phyloP scores from a whole-genome alignment of 2,888 invertebrate species.

The Hyposoter dolosus region DNA sequence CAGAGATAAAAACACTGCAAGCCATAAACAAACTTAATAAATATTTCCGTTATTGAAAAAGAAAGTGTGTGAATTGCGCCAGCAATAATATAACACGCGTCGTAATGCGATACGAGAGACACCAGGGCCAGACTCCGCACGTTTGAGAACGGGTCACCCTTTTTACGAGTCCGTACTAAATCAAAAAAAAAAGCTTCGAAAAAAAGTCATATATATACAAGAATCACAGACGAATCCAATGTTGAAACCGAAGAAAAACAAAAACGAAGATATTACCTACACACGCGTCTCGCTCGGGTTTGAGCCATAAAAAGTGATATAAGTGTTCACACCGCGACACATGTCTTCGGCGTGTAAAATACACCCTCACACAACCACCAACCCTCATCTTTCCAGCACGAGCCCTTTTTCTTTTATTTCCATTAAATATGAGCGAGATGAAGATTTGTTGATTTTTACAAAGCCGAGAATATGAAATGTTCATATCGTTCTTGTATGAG shows the following conservation, averaged over 20 bases:
- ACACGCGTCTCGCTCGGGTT: constrained; percentile 61
- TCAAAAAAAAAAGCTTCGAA: constrained; percentile 76
- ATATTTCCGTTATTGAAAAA: constrained; percentile 41
- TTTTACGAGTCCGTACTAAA: constrained; percentile 83
- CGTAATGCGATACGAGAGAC: constrained; percentile 52
- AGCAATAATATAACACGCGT: constrained; percentile 26
- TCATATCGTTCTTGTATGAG: constrained; percentile 15
- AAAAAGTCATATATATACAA: constrained; percentile 32
- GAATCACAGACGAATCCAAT: constrained; percentile 43
- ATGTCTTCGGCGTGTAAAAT: constrained; percentile 81
- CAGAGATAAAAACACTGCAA: constrained; percentile 1
- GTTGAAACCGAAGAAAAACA: constrained; percentile 50
- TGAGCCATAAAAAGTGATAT: constrained; percentile 84
- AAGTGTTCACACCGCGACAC: constrained; percentile 82
- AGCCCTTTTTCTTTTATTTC: constrained; percentile 56
- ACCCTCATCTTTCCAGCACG: constrained; percentile 32
- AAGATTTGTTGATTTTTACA: constrained; percentile 83
- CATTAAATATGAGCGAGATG: constrained; percentile 74
- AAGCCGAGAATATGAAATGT: constrained; percentile 17
- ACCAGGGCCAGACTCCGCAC: constrained; percentile 19
- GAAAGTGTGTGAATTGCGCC: constrained; percentile 35
- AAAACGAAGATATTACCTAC: constrained; percentile 69
- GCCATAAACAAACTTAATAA: background rate
- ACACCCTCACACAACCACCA: constrained; percentile 68
- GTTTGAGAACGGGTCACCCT: constrained; percentile 44